A percentile compares a stretch with the other conserved stretches of the same genome.
Evolutionary conservation across 2,888 invertebrate genomes (phyloP).

Genomic region (Nomada goodeniana): DNA sequence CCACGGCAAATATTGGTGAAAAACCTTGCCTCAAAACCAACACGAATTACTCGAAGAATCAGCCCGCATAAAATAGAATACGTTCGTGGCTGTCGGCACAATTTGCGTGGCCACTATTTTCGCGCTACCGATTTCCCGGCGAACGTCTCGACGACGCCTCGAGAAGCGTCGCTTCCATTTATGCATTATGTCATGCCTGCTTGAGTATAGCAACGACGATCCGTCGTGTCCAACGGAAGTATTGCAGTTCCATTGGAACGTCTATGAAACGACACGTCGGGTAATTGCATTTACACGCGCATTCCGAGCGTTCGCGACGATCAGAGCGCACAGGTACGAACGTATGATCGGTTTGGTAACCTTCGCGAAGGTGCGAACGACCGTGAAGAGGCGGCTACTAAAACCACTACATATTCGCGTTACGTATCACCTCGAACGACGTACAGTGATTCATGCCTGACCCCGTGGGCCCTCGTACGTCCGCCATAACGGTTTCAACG

Average conservation of each 20-base stretch:
- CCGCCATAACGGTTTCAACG: slow-evolving; percentile 63
- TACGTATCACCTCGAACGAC: slow-evolving; percentile 42
- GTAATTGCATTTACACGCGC: background rate
- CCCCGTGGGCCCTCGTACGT: slow-evolving; percentile 45
- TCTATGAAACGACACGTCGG: background rate
- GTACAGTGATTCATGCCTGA: slow-evolving; percentile 60
- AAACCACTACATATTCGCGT: slow-evolving; percentile 7
- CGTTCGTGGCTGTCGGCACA: background rate
- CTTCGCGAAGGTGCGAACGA: slow-evolving; percentile 63
- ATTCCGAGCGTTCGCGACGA: slow-evolving; percentile 2
- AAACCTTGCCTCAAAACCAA: background rate
- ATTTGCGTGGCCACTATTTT: background rate
- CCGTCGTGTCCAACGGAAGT: background rate
- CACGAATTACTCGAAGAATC: background rate
- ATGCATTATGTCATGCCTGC: background rate
- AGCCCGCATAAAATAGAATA: slow-evolving; percentile 24
- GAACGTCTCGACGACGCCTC: slow-evolving; percentile 20
- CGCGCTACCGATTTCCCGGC: background rate
- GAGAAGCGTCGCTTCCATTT: slow-evolving; percentile 2
- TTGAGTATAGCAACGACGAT: background rate
- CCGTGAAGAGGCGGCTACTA: slow-evolving; percentile 40
- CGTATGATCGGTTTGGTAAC: slow-evolving; percentile 32
- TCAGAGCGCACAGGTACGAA: background rate
- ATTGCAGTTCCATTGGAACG: background rate
- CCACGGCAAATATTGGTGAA: background rate